Conservation (phyloP, 1,140 invertebrate genomes). For the Drosophila tsacasi region DNA sequence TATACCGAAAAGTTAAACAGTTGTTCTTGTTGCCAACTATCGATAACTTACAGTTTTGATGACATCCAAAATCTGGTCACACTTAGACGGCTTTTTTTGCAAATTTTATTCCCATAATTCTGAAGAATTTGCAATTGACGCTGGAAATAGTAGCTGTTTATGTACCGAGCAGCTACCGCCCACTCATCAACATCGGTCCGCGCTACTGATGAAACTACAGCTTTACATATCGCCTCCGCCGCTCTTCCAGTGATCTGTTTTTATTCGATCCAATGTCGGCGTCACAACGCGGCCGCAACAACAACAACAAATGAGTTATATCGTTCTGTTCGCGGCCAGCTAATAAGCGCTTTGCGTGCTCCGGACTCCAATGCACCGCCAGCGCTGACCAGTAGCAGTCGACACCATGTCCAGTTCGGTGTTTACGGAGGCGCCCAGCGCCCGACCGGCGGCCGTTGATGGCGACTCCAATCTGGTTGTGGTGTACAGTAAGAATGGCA, state of each 20-base stretch:
- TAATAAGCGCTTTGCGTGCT: constrained; percentile 23
- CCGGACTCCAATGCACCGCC: constrained; percentile 32
- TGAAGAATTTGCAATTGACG: constrained; percentile 53
- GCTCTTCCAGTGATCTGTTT: constrained; percentile 17
- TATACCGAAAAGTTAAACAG: not conserved
- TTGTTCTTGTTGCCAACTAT: not conserved
- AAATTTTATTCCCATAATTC: constrained; percentile 72
- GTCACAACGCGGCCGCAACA: constrained; percentile 72
- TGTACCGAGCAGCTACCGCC: not conserved
- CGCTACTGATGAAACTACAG: constrained; percentile 17
- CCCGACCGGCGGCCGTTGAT: constrained; percentile 47
- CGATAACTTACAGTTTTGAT: not conserved
- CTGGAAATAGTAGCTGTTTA: constrained; percentile 24
- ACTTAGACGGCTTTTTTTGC: constrained; percentile 47
- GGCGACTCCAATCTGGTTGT: constrained; percentile 87
- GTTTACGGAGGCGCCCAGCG: constrained; percentile 67
- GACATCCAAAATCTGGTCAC: constrained; percentile 42
- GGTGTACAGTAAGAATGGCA: constrained; percentile 90
- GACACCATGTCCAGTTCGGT: constrained; percentile 78
- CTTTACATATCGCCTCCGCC: constrained; percentile 11
- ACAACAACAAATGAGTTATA: constrained; percentile 60
- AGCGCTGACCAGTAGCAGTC: constrained; percentile 19
- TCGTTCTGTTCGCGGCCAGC: constrained; percentile 19
- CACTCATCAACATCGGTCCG: not conserved
- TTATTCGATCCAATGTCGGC: constrained; percentile 52